phyloP scores from a whole-genome alignment of 2,888 invertebrate species.

The Parascotia fuliginaria region DNA sequence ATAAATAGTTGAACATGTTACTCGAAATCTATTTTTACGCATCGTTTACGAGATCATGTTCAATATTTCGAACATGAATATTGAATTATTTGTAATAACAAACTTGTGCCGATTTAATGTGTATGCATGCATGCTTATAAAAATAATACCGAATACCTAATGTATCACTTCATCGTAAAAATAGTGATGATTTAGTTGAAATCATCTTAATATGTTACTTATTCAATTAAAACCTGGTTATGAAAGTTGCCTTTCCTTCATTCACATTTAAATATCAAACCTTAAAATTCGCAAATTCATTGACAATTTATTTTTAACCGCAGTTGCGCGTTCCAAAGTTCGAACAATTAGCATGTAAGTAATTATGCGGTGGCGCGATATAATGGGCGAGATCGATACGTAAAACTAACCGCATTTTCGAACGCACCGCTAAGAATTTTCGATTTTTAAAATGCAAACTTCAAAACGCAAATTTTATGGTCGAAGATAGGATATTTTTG shows the following conservation, averaged over 20 bases:
- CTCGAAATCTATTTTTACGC: slow-evolving; percentile 1
- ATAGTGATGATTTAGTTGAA: background rate
- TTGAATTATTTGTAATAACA: background rate
- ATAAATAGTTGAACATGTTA: background rate
- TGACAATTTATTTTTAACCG: slow-evolving; percentile 27
- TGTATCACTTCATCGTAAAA: background rate
- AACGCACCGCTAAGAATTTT: slow-evolving; percentile 42
- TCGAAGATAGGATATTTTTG: slow-evolving; percentile 5
- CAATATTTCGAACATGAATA: background rate
- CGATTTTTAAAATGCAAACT: slow-evolving; percentile 38
- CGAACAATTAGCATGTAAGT: slow-evolving; percentile 68
- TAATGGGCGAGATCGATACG: slow-evolving; percentile 66
- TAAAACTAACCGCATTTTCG: slow-evolving; percentile 57
- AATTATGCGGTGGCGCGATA: slow-evolving; percentile 68
- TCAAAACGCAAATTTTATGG: no score
- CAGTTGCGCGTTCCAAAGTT: slow-evolving; percentile 49
- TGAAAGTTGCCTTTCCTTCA: background rate
- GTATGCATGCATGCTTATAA: background rate
- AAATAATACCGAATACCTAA: background rate
- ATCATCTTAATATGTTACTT: background rate
- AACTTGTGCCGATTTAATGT: background rate
- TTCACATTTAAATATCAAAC: slow-evolving; percentile 15
- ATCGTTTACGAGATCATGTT: background rate
- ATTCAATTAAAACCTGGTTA: background rate
- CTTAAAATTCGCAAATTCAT: slow-evolving; percentile 21